Percentiles rank a stretch among this genome's conserved stretches.
phyloP scores from a whole-genome alignment of 1,140 invertebrate genomes.

The Drosophila kikkawai region DNA sequence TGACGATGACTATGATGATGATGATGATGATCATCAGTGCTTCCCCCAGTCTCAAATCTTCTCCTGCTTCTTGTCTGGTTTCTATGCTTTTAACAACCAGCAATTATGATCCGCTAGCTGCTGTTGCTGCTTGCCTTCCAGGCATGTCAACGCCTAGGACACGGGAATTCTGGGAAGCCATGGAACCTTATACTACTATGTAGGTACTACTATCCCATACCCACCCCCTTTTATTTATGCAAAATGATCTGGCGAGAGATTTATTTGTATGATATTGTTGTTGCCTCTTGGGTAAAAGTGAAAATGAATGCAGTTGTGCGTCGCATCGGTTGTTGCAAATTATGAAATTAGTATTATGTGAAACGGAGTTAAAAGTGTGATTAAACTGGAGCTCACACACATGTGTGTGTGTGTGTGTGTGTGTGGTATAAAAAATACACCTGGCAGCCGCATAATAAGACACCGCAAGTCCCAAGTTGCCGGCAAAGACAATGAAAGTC shows the following conservation, averaged over 20 bases:
- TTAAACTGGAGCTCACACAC: conserved; percentile 64
- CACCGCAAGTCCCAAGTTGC: conserved; percentile 23
- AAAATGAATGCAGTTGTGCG: conserved; percentile 66
- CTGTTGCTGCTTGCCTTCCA: conserved; percentile 2
- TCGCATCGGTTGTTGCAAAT: conserved; percentile 59
- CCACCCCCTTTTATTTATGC: conserved; percentile 35
- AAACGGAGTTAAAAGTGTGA: conserved; percentile 81
- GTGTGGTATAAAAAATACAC: conserved; percentile 28
- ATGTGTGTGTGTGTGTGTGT: background rate
- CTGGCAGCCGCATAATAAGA: conserved; percentile 63
- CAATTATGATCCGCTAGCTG: conserved; percentile 73
- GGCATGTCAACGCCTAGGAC: conserved; percentile 48
- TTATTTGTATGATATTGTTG: conserved; percentile 40
- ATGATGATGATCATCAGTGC: conserved; percentile 13
- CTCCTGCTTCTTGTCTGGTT: conserved; percentile 6
- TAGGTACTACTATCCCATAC: background rate
- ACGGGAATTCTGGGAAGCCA: conserved; percentile 38
- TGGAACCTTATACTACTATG: background rate
- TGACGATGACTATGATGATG: conserved; percentile 9
- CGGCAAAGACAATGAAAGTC: conserved; percentile 75
- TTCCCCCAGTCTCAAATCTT: background rate
- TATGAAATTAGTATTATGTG: conserved; percentile 81
- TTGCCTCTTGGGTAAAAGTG: conserved; percentile 52
- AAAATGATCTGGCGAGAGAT: conserved; percentile 54
- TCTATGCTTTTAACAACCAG: conserved; percentile 13